phyloP scores from a whole-genome alignment of 1,140 invertebrate species.

The Chymomyza costata region DNA sequence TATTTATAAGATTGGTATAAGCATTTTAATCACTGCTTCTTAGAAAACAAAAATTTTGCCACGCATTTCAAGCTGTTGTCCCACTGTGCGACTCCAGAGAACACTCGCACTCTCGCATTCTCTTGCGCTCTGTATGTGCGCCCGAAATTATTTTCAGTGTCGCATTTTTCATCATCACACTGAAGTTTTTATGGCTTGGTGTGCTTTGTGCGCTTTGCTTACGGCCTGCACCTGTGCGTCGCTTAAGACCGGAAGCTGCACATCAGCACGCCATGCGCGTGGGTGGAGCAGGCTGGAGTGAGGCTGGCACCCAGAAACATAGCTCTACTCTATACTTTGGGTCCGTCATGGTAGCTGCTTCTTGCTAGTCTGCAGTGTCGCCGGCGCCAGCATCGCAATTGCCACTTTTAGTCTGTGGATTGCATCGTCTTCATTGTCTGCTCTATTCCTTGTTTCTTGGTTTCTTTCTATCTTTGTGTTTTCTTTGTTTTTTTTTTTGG shows the following conservation, averaged over 20 bases:
- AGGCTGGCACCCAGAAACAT: not conserved
- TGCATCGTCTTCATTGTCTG: conserved; percentile 61
- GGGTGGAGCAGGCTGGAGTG: conserved; percentile 21
- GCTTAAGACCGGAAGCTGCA: conserved; percentile 63
- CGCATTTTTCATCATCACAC: conserved; percentile 72
- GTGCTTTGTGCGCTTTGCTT: conserved; percentile 26
- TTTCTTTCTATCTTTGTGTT: conserved; percentile 2
- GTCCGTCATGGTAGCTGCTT: conserved; percentile 27
- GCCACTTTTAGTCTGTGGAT: conserved; percentile 50
- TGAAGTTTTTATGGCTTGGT: conserved; percentile 58
- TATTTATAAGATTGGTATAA: too few relatives aligned
- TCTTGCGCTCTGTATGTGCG: conserved; percentile 35
- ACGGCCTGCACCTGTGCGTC: conserved; percentile 63
- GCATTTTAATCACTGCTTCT: too few relatives aligned
- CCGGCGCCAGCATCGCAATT: conserved; percentile 38
- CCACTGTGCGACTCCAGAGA: too few relatives aligned
- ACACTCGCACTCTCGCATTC: too few relatives aligned
- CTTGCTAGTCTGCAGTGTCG: conserved; percentile 19
- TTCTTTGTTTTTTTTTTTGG: conserved; percentile 25
- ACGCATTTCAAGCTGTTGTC: too few relatives aligned
- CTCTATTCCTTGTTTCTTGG: conserved; percentile 16
- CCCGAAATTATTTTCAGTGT: conserved; percentile 71
- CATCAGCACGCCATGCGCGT: conserved; percentile 55
- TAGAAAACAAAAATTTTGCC: too few relatives aligned
- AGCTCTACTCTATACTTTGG: not conserved